A percentile compares a stretch with the other conserved stretches of the same genome.
Evolutionary conservation across 2,888 invertebrate genomes (phyloP).

Genomic region (Empis stercorea): DNA sequence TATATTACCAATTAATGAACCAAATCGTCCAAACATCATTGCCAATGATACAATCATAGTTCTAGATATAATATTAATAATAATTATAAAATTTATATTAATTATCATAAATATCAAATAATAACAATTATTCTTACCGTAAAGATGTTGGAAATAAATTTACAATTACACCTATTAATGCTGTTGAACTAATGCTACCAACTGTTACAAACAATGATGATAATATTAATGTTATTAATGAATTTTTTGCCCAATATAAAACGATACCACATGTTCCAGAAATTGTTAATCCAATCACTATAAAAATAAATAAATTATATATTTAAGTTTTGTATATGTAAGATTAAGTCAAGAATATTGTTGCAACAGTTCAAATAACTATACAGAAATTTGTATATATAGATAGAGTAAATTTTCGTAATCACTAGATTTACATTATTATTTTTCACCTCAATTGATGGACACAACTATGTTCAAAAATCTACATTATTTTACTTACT

Average conservation of each 20-base stretch:
- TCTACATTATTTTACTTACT: too few species aligned
- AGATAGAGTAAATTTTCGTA: too few species aligned
- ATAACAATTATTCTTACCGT: slow-evolving; percentile 33
- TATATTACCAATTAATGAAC: slow-evolving; percentile 57
- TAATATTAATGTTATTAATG: slow-evolving; percentile 40
- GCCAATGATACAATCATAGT: slow-evolving; percentile 59
- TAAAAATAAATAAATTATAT: background rate
- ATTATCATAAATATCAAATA: slow-evolving; percentile 44
- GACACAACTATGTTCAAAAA: too few species aligned
- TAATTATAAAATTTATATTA: too few species aligned
- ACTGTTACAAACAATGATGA: slow-evolving; percentile 41
- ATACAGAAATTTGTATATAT: too few species aligned
- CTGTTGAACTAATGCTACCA: slow-evolving; percentile 26
- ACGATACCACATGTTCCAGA: slow-evolving; percentile 40
- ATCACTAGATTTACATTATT: too few species aligned
- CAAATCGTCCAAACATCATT: slow-evolving; percentile 57
- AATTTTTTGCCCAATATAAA: slow-evolving; percentile 45
- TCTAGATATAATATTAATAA: slow-evolving; percentile 33
- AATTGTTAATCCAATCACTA: slow-evolving; percentile 34
- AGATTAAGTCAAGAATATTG: too few species aligned
- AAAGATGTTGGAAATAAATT: slow-evolving; percentile 31
- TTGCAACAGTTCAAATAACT: too few species aligned
- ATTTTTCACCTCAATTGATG: too few species aligned
- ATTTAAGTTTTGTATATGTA: too few species aligned
- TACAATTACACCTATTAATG: slow-evolving; percentile 26